phyloP scores from a whole-genome alignment of 1,140 invertebrate genomes.

The Holotrichia oblita region DNA sequence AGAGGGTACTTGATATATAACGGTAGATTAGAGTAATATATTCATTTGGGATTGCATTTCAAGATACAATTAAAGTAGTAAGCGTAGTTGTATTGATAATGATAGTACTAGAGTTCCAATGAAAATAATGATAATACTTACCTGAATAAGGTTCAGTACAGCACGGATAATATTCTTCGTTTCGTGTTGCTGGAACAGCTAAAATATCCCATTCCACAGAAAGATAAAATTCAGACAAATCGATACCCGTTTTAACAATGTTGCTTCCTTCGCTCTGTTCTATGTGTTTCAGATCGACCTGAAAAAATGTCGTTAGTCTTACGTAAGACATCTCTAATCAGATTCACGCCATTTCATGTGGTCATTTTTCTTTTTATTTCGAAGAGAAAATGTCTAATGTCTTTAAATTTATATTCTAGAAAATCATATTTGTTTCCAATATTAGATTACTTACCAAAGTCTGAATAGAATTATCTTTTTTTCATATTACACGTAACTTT shows the following conservation, averaged over 20 bases:
- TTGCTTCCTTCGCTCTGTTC: constrained; percentile 79
- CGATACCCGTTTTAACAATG: constrained; percentile 84
- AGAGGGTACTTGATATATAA: too few relatives aligned
- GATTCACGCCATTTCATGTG: neutral
- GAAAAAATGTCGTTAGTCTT: constrained; percentile 42
- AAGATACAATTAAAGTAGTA: neutral
- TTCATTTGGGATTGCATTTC: too few relatives aligned
- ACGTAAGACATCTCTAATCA: constrained; percentile 40
- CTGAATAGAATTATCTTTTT: neutral
- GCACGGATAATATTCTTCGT: constrained; percentile 93
- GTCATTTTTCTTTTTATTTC: neutral
- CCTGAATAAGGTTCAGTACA: constrained; percentile 84
- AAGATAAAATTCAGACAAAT: constrained; percentile 90
- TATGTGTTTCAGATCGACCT: constrained; percentile 90
- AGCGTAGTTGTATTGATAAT: neutral
- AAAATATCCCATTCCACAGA: constrained; percentile 97
- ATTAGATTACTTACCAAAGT: neutral
- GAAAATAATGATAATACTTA: constrained; percentile 58
- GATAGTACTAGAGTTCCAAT: neutral
- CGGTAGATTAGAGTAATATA: too few relatives aligned
- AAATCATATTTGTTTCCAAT: too few relatives aligned
- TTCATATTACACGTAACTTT: neutral
- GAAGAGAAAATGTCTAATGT: neutral
- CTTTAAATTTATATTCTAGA: too few relatives aligned
- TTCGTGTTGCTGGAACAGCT: constrained; percentile 85